phyloP scores from a whole-genome alignment of 2,797 vertebrate species.

The Toxotes lorentzi region DNA sequence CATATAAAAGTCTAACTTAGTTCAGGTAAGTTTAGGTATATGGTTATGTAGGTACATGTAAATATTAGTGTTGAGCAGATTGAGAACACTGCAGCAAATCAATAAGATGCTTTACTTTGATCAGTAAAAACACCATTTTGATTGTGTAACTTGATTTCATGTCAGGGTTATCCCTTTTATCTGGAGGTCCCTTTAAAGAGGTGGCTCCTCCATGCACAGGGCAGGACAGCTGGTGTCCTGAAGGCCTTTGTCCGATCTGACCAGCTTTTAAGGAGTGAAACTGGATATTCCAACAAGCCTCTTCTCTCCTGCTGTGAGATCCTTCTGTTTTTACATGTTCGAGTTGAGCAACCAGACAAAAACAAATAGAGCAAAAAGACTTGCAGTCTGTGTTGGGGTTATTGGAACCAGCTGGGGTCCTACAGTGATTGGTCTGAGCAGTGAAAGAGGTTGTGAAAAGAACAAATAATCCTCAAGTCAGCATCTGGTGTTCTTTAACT shows the following conservation, averaged over 20 bases:
- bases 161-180: neutral
- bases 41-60: neutral
- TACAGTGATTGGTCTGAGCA: constrained; percentile 17
- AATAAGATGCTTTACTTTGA: neutral
- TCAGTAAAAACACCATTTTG: neutral
- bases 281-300: constrained; percentile 19
- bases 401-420: constrained; percentile 21
- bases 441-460: constrained; percentile 31
- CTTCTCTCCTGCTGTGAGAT: neutral
- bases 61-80: neutral
- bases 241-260: constrained; percentile 19
- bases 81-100: neutral
- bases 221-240: neutral
- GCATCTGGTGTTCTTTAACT: constrained; percentile 35
- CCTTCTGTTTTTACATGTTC: constrained; percentile 18
- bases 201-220: neutral
- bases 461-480: constrained; percentile 28
- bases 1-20: neutral
- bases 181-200: constrained; percentile 11
- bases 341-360: constrained; percentile 34
- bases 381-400: neutral
- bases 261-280: constrained; percentile 31
- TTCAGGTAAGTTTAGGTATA: neutral
- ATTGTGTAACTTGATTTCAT: constrained; percentile 6
- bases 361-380: constrained; percentile 18